phyloP scores from a whole-genome alignment of 2,888 invertebrate species.

The Cheilosia variabilis region DNA sequence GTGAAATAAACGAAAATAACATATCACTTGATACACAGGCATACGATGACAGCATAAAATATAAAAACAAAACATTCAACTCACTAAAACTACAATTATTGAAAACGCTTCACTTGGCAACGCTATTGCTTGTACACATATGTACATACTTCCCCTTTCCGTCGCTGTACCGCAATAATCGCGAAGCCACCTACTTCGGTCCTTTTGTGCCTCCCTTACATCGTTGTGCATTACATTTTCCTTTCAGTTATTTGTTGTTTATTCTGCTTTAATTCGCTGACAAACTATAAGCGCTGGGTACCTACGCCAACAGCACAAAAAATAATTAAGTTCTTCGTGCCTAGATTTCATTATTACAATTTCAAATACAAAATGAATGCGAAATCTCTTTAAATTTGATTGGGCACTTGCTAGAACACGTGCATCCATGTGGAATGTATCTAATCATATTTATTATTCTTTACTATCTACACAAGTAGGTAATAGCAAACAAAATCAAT shows the following conservation, averaged over 20 bases:
- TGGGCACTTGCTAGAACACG: no score
- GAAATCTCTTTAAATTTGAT: no score
- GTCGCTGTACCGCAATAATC: slow-evolving; percentile 52
- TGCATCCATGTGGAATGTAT: no score
- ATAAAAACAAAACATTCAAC: slow-evolving; percentile 50
- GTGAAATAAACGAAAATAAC: slow-evolving; percentile 42
- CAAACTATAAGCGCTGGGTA: slow-evolving; percentile 50
- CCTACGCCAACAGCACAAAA: slow-evolving; percentile 19
- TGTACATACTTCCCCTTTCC: slow-evolving; percentile 25
- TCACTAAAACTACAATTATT: slow-evolving; percentile 17
- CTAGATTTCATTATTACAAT: slow-evolving; percentile 1
- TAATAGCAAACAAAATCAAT: no score
- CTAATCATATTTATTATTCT: no score
- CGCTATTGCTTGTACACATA: slow-evolving; percentile 35
- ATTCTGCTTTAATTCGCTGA: slow-evolving; percentile 46
- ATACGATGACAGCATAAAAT: slow-evolving; percentile 5
- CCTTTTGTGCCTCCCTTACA: slow-evolving; percentile 41
- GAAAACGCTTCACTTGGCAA: slow-evolving; percentile 66
- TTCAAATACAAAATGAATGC: not conserved
- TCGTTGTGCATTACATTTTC: slow-evolving; percentile 42
- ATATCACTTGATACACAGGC: not conserved
- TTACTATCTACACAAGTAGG: no score
- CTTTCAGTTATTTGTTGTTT: slow-evolving; percentile 32
- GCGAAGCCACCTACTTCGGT: slow-evolving; percentile 51
- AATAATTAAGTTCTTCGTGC: slow-evolving; percentile 45